Evolutionary conservation across 1,140 invertebrate genomes (phyloP).

Genomic region (Temnothorax longispinosus): DNA sequence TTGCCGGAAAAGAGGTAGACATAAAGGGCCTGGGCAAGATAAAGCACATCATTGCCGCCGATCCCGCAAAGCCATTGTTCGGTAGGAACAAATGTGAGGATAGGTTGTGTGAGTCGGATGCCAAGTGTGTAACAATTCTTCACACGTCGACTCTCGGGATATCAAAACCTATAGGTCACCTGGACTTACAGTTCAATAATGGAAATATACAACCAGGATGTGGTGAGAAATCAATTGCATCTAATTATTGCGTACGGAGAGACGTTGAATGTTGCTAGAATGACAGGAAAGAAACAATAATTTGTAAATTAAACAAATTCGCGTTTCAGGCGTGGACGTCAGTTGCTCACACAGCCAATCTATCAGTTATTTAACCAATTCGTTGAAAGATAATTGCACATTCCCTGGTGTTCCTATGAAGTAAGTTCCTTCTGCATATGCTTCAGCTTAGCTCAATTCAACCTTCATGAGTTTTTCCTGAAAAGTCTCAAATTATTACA

Average conservation of each 20-base stretch:
- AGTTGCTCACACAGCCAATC: constrained; percentile 32
- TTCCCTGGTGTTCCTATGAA: not conserved
- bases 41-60: constrained; percentile 4
- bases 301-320: not conserved
- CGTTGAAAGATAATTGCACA: not conserved
- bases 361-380: not conserved
- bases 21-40: fast-evolving
- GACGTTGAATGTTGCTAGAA: not conserved
- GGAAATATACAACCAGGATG: constrained; percentile 43
- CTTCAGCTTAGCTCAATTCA: not conserved
- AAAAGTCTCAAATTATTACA: constrained; percentile 2
- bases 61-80: constrained; percentile 56
- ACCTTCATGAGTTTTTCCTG: not conserved
- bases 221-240: constrained; percentile 16
- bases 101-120: constrained; percentile 2
- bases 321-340: not conserved
- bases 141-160: constrained; percentile 41
- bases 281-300: not conserved
- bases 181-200: constrained; percentile 8
- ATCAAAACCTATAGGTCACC: not conserved
- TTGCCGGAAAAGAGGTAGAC: constrained; percentile 17
- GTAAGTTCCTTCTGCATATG: not conserved
- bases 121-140: not conserved
- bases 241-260: not conserved
- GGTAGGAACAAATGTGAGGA: fast-evolving